phyloP scores from a whole-genome alignment of 2,888 invertebrate species.

The Himalopsyche japonica region DNA sequence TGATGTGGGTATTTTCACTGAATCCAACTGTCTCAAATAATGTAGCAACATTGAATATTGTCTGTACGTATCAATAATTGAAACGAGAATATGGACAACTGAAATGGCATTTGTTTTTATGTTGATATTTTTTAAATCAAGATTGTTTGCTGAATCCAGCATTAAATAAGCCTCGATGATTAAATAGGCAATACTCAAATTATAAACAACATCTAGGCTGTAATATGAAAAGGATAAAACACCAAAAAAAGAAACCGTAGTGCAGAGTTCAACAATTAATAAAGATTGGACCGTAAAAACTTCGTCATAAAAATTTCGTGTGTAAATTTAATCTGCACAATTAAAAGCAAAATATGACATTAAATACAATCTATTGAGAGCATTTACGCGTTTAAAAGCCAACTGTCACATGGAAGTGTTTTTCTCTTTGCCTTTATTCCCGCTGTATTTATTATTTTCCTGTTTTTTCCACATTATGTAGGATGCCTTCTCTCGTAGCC shows the following conservation, averaged over 20 bases:
- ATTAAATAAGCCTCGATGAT: no score
- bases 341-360: background rate
- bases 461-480: background rate
- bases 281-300: background rate
- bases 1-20: no score
- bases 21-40: no score
- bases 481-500: background rate
- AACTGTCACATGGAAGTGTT: background rate
- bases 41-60: no score
- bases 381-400: background rate
- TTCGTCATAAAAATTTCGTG: background rate
- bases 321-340: background rate
- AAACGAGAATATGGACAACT: no score
- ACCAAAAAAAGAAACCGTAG: background rate
- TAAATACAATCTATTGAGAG: background rate
- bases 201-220: no score
- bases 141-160: no score
- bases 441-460: background rate
- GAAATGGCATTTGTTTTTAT: no score
- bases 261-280: background rate
- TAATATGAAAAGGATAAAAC: background rate
- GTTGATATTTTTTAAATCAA: no score
- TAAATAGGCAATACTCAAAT: no score
- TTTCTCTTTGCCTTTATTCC: background rate
- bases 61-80: no score